Evolutionary conservation across 2,797 vertebrate species (phyloP), one percentile per base, ranked within the genome.

Genomic region (Falco berigora): DNA sequence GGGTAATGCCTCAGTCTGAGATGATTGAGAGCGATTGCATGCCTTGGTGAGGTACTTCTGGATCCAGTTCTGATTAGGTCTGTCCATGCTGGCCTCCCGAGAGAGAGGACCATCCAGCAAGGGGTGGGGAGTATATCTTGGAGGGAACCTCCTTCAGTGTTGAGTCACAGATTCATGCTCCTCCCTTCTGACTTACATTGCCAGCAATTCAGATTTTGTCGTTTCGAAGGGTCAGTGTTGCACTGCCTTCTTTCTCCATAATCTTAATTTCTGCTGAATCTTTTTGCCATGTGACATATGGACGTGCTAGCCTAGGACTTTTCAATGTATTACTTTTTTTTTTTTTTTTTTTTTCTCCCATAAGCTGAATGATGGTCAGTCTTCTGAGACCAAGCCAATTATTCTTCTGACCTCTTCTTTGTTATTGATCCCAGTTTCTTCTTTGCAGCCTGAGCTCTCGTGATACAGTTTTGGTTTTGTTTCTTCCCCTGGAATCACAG

Each of bases 161-260:
- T 62, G 78, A 82, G 49, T 88, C 82, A 85, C 52, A 34, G 40
- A 21, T 47, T 34, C 19, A 3, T 5, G 24, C 88, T 91, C 84
- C 87, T 92, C 79, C 87, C 64, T 90, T 86, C 76, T 63, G 86
- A 75, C 44, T 53, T 69, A 69, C 49, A 2, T 44, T 46, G 90
- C 47, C 59, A 25, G 64, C 36, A 40, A 72, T 52, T 82, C 82
- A 74, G 55, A 44, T 47, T 84, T 19, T 86, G 34, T 73, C 82
- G 30, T 69, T 59, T 62, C 12, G 5, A 27, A 61, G 56, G 14
- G 83, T 67, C 75, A 32, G 24, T 49, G n/a, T 64, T 72, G 27
- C 56, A 46, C 30, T 88, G 12, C 6, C 2, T 72, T 76, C 20
- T 61, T 62, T n/a, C 20, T 73, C 44, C 16, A 12, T 42, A 47